Base-by-base conservation (phyloP, 2,113 vertebrate genomes). In the Damaliscus lunatus region DNA sequence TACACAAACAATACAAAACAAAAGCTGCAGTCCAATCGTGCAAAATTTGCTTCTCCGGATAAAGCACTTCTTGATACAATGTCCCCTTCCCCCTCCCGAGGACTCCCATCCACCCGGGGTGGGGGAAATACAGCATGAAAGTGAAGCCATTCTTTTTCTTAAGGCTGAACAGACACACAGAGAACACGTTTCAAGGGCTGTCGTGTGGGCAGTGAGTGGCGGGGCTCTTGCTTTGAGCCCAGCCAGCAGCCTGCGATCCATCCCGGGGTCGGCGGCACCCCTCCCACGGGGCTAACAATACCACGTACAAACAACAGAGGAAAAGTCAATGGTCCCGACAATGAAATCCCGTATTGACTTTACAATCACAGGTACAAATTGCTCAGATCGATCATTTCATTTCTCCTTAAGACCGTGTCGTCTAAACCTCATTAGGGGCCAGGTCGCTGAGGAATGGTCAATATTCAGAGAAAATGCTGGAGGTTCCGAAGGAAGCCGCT, bases 131-230 rank as follows among this genome's bases (percentile, higher is more conserved):
- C 98, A 99, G 99, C 98, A 99, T 98, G 98, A 98, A 99, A 99
- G 98, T 98, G 98, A 99, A 99, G 99, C 98, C 98, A 98, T 98
- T 98, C 98, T 98, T 99, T 98, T 96, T 97, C 98, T 99, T 99
- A 99, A 99, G 99, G 99, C 99, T 99, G 99, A 99, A 99, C 99
- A 99, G 99, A 99, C 99, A 99, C 99, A 99, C 99, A 97, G 99
- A 99, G 98, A 99, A 99, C 99, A 98, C 98, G 99, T 98, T 98
- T 97, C 98, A 98, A 98, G 98, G 99, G 99, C 99, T 99, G 97
- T 98, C 98, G 96, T 97, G 98, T 96, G 88, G 98, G 98, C 95
- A 94, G 97, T 97, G 97, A 97, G 96, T 97, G 99, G 98, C 98
- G 98, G 98, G 97, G 98, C 98, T 98, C 97, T 95, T 82, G 25